Conservation (phyloP, 1,140 invertebrate genomes). For the Cydia pomonella region DNA sequence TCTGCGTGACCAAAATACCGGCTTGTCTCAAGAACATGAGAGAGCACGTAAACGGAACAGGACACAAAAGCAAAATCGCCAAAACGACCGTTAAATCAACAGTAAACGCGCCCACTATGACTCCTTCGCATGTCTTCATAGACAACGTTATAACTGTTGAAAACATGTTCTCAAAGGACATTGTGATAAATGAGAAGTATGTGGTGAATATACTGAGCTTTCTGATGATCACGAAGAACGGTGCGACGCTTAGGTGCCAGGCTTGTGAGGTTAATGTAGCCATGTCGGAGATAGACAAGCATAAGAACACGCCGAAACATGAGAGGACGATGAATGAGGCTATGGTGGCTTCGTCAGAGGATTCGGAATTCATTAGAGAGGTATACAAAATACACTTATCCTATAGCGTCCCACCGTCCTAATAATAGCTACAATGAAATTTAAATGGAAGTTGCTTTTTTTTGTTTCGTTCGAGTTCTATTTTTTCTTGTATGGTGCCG, state of each 20-base stretch:
- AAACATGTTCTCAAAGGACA: not conserved
- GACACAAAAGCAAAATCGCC: slow-evolving; percentile 12
- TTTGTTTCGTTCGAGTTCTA: too few species aligned
- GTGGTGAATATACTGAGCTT: slow-evolving; percentile 11
- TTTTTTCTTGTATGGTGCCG: too few species aligned
- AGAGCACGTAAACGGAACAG: slow-evolving; percentile 9
- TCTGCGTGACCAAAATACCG: slow-evolving; percentile 12
- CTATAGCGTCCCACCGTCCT: too few species aligned
- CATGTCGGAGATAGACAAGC: slow-evolving; percentile 3
- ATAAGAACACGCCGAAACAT: slow-evolving; percentile 34
- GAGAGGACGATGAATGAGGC: slow-evolving; percentile 20
- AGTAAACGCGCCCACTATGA: not conserved
- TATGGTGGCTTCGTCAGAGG: slow-evolving; percentile 34
- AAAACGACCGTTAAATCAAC: not conserved
- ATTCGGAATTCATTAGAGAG: slow-evolving; percentile 50
- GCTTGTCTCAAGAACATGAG: not conserved
- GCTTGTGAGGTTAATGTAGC: slow-evolving; percentile 36
- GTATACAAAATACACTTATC: too few species aligned
- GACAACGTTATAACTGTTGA: not conserved
- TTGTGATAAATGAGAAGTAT: slow-evolving; percentile 22
- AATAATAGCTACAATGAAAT: too few species aligned
- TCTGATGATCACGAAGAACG: slow-evolving; percentile 5
- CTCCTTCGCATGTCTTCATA: not conserved
- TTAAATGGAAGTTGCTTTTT: too few species aligned
- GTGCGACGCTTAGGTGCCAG: not conserved